Base-by-base conservation (phyloP, 2,888 invertebrate genomes). In the Tortricodes alternella region DNA sequence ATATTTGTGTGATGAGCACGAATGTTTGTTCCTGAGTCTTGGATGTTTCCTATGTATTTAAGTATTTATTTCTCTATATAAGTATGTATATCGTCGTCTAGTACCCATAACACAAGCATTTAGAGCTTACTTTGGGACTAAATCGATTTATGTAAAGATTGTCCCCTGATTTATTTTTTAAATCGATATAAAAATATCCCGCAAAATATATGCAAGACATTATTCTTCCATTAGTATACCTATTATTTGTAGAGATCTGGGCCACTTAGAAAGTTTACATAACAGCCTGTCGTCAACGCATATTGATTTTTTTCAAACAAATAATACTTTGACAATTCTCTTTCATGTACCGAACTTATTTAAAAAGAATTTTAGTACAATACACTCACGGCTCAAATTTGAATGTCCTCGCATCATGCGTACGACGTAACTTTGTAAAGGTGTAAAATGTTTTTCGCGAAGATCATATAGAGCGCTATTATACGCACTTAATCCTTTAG, bases 261-360 rank as follows among this genome's bases (percentile, higher is more conserved):
- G 60, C 59, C 62, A 63, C 64, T 66, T 62, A 61, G 8, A 68
- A 66, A 66, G 61, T 60, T 67, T n/a, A n/a, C n/a, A n/a, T 58
- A 62, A 64, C 59, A 58, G 65, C 63, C 61, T 71, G 66, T 72
- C 70, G 70, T 71, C 63, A 66, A 59, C 60, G 64, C 59, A 64
- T 78, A 80, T 78, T 69, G 83, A 80, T 77, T 74, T 74, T 63
- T 68, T 65, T 67, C 65, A 67, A 66, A 72, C 77, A 74, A 73
- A 62, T 71, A 71, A 66, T 67, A 64, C 34, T 55, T 58, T 58
- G 70, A 70, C 70, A 68, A 66, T 61, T 66, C 62, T 65, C 62
- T 68, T 66, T 63, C 63, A 65, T 65, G 18, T 53, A 16, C 35
- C 41, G 49, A n/a, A n/a, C n/a, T 43, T 43, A 43, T 23, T 35